phyloP scores from a whole-genome alignment of 2,113 vertebrate genomes.

The Etia nguti region DNA sequence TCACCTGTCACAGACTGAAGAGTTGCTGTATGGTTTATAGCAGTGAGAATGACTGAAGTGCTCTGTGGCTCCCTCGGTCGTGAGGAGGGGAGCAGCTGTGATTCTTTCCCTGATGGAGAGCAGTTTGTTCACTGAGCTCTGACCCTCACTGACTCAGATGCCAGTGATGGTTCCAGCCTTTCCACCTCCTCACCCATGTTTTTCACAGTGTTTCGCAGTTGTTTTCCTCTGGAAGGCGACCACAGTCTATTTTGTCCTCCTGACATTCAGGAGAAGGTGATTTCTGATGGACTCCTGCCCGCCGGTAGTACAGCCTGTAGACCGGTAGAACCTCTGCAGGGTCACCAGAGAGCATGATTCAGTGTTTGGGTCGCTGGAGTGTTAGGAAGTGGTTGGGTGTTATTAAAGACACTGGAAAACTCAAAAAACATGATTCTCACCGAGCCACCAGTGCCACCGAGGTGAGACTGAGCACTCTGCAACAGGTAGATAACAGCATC shows the following conservation, averaged over 20 bases:
- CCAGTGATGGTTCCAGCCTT: not conserved
- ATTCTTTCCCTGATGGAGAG: not conserved
- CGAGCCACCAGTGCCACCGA: not conserved
- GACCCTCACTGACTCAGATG: not conserved
- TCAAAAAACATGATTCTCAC: not conserved
- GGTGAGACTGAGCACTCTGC: not conserved
- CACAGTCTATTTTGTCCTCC: not conserved
- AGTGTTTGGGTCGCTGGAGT: not conserved
- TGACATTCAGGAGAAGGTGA: not conserved
- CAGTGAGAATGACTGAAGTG: not conserved
- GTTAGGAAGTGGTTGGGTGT: not conserved
- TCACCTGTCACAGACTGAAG: not conserved
- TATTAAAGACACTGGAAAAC: not conserved
- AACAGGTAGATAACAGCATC: fast-evolving
- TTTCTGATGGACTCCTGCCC: not conserved
- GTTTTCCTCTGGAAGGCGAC: not conserved
- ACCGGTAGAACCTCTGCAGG: not conserved
- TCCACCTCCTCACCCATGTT: not conserved
- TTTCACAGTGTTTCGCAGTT: not conserved
- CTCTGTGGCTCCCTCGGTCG: not conserved
- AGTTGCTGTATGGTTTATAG: not conserved
- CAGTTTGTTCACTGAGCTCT: not conserved
- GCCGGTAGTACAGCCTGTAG: not conserved
- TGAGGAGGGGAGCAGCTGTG: not conserved
- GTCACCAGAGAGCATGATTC: not conserved